These are phyloP conservation scores for Columbina picui DNA, from an alignment of 2,113 vertebrate genomes.

Conservation along the genomic window DNA sequence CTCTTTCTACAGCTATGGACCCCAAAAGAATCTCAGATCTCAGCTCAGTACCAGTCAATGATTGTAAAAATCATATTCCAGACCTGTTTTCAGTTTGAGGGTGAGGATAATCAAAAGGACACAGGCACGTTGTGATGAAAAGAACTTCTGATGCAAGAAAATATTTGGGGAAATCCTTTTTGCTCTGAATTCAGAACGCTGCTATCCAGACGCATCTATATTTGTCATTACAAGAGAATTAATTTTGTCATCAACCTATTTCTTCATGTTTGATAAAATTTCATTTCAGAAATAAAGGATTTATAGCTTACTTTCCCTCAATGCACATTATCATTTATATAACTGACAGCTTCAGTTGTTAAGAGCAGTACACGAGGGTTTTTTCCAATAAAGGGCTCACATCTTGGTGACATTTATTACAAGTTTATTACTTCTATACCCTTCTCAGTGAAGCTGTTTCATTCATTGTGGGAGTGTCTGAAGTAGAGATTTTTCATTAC, in stretches of 20 bases:
- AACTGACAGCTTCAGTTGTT: slow-evolving; percentile 36
- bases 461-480: slow-evolving; percentile 35
- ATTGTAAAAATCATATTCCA: neutral
- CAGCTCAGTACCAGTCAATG: neutral
- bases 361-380: slow-evolving; percentile 29
- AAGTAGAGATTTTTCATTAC: slow-evolving; percentile 7
- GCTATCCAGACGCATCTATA: neutral
- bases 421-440: slow-evolving; percentile 46
- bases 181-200: neutral
- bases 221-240: neutral
- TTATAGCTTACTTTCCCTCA: slow-evolving; percentile 30
- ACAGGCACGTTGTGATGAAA: neutral
- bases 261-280: slow-evolving; percentile 24
- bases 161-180: neutral
- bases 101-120: neutral
- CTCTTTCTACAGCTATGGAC: neutral
- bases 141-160: neutral
- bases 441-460: neutral
- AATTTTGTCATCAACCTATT: slow-evolving; percentile 35
- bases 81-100: neutral
- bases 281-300: slow-evolving; percentile 25
- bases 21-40: neutral
- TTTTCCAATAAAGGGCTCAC: slow-evolving; percentile 30
- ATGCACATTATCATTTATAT: slow-evolving; percentile 45
- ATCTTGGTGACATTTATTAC: slow-evolving; percentile 62